Evolutionary conservation across 2,888 invertebrate species (phyloP), one percentile per base, ranked within the genome.

Genomic region (Leptinotarsa juncta): DNA sequence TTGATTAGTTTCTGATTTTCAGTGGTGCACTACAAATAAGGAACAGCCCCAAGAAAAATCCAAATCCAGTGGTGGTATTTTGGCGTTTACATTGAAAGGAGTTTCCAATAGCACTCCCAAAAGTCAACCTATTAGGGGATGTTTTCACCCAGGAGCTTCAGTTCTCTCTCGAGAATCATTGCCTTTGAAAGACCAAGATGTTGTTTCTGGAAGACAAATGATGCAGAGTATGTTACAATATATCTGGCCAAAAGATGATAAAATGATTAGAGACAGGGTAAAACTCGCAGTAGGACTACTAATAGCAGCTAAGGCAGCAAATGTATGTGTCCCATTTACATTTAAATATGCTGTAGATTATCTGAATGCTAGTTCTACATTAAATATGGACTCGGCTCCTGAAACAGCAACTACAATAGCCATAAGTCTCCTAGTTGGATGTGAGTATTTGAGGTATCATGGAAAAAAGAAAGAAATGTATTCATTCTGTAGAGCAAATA

Each of bases 241-340:
- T 89, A 94, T 99, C 73, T 99, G 99, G 99, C 99, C 99, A 42
- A 94, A 96, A 90, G 95, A 96, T 86, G 94, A 97, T 85, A 88
- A 90, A 75, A 90, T 91, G 81, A 93, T 96, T 77, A 90, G 92
- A 81, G 90, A 91, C 78, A 76, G 98, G 78, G 99, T 99, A 20
- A 91, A 94, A 84, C 84, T 96, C 65, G 97, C 99, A 7, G 87
- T 97, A 67, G 92, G 94, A 1, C 90, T 97, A 66, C 89, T 97
- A 70, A 91, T 94, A 70, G 93, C 94, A 57, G 95, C 96, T 49
- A 97, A 99, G 90, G 86, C 96, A 70, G 88, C 97, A 85, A 98
- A 96, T 84, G 97, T 98, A 2, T 90, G 93, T 67, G 98, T 99
- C 32, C 99, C 99, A 15, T 98, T 99, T 89, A 89, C 98, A 73